Evolutionary conservation across 2,797 vertebrate species (phyloP).

Genomic region (Etheostoma nigrum): DNA sequence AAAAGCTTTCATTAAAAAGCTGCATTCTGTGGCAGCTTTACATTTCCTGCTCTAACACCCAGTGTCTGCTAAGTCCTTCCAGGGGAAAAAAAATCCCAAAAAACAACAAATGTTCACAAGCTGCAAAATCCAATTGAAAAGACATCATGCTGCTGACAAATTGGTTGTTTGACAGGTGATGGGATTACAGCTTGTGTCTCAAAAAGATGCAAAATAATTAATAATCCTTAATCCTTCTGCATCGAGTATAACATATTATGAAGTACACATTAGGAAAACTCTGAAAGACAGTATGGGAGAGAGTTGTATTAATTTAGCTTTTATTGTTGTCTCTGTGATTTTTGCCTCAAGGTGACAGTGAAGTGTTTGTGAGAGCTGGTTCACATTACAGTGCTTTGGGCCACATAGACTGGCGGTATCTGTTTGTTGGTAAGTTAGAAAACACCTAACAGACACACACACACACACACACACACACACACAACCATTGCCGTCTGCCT

Average conservation of each 20-base stretch:
- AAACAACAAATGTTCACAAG: neutral
- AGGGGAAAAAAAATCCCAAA: neutral
- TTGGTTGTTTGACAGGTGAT: neutral
- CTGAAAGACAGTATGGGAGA: neutral
- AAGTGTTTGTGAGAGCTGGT: slow-evolving; percentile 26
- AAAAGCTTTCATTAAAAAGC: neutral
- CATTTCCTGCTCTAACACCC: neutral
- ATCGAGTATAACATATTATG: neutral
- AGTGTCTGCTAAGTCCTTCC: neutral
- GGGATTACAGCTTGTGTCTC: neutral
- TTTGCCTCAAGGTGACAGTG: slow-evolving; percentile 21
- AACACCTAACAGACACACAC: neutral
- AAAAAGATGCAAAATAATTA: neutral
- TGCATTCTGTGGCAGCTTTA: neutral
- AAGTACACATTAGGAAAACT: neutral
- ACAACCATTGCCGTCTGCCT: slow-evolving; percentile 4
- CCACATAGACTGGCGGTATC: slow-evolving; percentile 13
- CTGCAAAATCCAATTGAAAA: slow-evolving; percentile 7
- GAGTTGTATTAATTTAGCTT: neutral
- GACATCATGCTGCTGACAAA: neutral
- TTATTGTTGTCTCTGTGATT: slow-evolving; percentile 19
- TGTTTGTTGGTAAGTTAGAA: neutral
- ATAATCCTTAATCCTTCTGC: neutral
- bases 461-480: slow-evolving; percentile 14
- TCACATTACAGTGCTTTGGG: slow-evolving; percentile 10